A percentile compares a stretch with the other conserved stretches of the same genome.
phyloP scores from a whole-genome alignment of 2,113 vertebrate genomes.

The Phainopepla nitens region DNA sequence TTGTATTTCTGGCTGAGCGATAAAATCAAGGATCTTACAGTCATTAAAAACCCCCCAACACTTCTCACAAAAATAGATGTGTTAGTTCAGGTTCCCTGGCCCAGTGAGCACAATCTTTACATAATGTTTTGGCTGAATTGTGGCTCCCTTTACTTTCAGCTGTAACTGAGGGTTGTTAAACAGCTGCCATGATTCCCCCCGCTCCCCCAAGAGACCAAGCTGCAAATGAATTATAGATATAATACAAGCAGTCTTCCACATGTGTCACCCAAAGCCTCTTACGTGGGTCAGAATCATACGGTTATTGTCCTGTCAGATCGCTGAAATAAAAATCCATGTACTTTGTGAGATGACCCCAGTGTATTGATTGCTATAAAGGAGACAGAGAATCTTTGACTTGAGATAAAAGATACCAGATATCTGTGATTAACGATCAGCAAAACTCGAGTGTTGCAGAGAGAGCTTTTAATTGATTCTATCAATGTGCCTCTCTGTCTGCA shows the following conservation, averaged over 20 bases:
- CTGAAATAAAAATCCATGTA: neutral
- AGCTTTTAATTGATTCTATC: neutral
- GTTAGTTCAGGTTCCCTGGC: neutral
- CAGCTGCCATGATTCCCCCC: neutral
- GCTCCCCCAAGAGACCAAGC: neutral
- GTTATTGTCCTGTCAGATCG: neutral
- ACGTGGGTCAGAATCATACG: neutral
- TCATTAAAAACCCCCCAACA: neutral
- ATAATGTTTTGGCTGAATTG: neutral
- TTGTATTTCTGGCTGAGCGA: neutral
- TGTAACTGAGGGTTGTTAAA: constrained; percentile 19
- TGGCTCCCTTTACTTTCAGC: neutral
- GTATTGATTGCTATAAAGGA: neutral
- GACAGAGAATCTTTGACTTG: neutral
- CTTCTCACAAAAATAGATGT: neutral
- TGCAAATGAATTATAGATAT: constrained; percentile 33
- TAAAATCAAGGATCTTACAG: neutral
- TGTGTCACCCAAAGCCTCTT: neutral
- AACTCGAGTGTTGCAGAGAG: neutral
- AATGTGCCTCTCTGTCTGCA: neutral
- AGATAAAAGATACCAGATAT: neutral
- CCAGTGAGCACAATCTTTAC: neutral
- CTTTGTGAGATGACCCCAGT: neutral
- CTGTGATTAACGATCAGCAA: neutral
- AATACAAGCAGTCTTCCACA: neutral